Evolutionary conservation across 2,113 vertebrate species (phyloP), one percentile per base, ranked within the genome.

Genomic region (Cololabis saira): DNA sequence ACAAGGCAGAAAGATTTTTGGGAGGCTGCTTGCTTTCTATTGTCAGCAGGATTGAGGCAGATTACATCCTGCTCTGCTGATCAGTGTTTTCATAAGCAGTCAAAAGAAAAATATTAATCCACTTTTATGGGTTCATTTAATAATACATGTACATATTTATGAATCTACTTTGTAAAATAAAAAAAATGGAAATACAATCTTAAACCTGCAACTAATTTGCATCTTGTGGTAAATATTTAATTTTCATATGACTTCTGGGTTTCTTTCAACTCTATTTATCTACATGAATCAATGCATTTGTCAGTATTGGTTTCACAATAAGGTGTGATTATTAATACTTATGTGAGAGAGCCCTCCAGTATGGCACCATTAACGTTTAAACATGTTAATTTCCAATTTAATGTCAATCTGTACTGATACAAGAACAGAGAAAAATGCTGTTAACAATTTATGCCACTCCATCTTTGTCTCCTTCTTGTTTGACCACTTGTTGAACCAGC

Each of bases 1-100:
- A 71, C 48, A 27, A 40, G 67, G 56, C 11, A n/a, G 30, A 21
- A 58, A 54, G 15, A 67, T 67, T 78, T 60, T 70, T 52, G 53
- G 1, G 11, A 53, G 21, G 27, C 3, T 40, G 14, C 10, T 59
- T 53, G 15, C 67, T 19, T 64, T 51, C 49, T 67, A 13, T 73
- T 58, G 30, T 63, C 52, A 58, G 53, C 9, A 71, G 19, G 53
- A 63, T n/a, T 4, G 9, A 82, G 59, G 17, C 5, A n/a, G 4
- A 19, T 1, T 33, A 55, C 18, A 41, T 15, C 18, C 13, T 17
- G 33, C 45, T 62, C 49, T 56, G 55, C 62, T 51, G 30, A 56
- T 41, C 30, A 45, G 3, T 49, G 1, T 60, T 65, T 50, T 12
- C 16, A 67, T 45, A n/a, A 59, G 57, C 16, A 49, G 1, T 18